Base-by-base conservation (phyloP, 2,113 vertebrate species). In the Butorides virescens region DNA sequence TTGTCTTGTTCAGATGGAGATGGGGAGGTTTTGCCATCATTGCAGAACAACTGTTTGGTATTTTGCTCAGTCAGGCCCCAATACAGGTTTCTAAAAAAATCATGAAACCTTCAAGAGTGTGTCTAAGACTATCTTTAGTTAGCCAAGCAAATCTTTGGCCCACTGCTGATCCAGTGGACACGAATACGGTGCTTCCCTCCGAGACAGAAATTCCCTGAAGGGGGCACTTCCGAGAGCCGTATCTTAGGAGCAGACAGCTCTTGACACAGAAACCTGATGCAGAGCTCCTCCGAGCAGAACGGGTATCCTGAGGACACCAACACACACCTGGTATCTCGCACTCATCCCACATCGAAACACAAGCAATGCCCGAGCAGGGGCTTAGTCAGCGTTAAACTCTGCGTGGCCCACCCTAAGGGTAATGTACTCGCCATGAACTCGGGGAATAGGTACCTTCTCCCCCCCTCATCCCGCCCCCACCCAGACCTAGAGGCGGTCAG, bases 231-330 rank as follows among this genome's bases (percentile, higher is more conserved):
- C 8, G 4, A 88, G 55, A 93, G 62, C 65, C 9, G 10, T 15
- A 65, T 52, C 82, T 22, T 58, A 84, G 10, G 29, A 86, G 66
- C 62, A 93, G 87, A 46, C 56, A 81, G 68, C 73, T 75, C 88
- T 71, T 75, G 76, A 91, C 66, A 86, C 23, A 91, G 91, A 97
- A 95, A 96, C 37, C 65, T 81, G 61, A 92, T 52, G 93, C 95
- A 88, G 80, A 81, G 75, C 86, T 93, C 9, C 39, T 72, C n/a
- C 0, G 1, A 59, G 81, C 53, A 92, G 52, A 81, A 53, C 2
- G 4, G 91, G 74, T 82, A 79, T 75, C 85, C 79, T 44, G 67
- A 93, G 96, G 94, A 92, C 75, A 78, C 83, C 52, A 80, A 56
- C 27, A 44, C 55, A 67, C 85, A 93, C 77, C 84, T 80, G 85